phyloP scores from a whole-genome alignment of 2,113 vertebrate genomes.

The Hydropotes inermis region DNA sequence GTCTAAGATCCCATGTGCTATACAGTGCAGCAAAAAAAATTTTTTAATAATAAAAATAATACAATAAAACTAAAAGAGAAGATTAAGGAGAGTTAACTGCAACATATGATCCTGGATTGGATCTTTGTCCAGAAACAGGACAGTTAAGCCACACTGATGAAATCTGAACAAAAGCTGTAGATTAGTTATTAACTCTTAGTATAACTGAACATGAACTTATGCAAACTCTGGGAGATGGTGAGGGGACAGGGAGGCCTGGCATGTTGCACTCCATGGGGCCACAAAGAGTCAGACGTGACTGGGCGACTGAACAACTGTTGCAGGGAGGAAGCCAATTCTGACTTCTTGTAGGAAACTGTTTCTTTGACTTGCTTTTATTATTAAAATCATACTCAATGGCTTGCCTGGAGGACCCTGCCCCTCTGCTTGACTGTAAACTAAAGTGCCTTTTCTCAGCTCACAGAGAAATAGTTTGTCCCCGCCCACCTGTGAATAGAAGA shows the following conservation, averaged over 20 bases:
- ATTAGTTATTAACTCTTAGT: background rate
- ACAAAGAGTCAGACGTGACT: background rate
- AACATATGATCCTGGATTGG: background rate
- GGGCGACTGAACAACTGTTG: background rate
- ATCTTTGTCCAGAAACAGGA: background rate
- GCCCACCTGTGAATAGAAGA: background rate
- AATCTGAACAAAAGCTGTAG: background rate
- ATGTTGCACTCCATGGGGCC: background rate
- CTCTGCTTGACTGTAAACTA: background rate
- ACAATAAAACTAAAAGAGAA: background rate
- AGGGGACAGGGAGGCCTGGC: background rate
- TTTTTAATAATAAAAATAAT: background rate
- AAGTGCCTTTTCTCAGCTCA: background rate
- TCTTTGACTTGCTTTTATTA: background rate
- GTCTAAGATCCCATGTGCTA: background rate
- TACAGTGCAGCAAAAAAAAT: background rate
- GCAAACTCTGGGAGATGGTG: background rate
- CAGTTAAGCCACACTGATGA: background rate
- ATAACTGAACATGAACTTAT: background rate
- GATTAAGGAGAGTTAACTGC: background rate
- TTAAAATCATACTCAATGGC: background rate
- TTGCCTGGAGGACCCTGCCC: background rate
- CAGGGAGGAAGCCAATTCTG: background rate
- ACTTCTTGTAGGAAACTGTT: background rate
- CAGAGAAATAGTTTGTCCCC: background rate